phyloP scores from a whole-genome alignment of 2,113 vertebrate genomes.

The Apus apus region DNA sequence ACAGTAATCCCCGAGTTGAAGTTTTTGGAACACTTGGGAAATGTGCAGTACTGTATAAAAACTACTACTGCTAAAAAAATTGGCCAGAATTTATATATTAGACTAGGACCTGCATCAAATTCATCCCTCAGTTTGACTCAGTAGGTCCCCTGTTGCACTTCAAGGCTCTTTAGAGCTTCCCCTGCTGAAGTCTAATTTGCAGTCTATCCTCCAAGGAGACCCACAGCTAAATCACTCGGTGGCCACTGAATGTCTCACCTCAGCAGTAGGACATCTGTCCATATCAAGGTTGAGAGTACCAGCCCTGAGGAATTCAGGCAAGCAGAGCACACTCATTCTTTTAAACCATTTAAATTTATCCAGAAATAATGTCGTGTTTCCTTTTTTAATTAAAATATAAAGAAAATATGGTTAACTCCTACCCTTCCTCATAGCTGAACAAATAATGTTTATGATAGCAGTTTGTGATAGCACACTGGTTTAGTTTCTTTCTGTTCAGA shows the following conservation, averaged over 20 bases:
- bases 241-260: not conserved
- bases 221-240: not conserved
- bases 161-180: not conserved
- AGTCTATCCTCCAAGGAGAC: not conserved
- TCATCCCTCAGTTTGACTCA: not conserved
- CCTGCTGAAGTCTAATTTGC: not conserved
- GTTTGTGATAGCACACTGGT: not conserved
- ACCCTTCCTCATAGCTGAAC: not conserved
- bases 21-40: not conserved
- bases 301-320: not conserved
- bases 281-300: not conserved
- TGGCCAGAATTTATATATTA: not conserved
- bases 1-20: not conserved
- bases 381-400: not conserved
- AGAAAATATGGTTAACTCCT: not conserved
- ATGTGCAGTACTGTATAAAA: not conserved
- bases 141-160: not conserved
- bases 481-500: not conserved
- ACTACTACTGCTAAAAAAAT: not conserved
- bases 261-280: not conserved
- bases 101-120: not conserved
- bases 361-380: not conserved
- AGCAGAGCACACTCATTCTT: not conserved
- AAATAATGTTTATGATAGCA: not conserved
- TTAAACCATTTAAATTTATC: not conserved